A percentile compares a stretch with the other conserved stretches of the same genome.
These are phyloP conservation scores for Lithodes maja DNA, from an alignment of 2,888 invertebrate genomes.

Conservation along the genomic window DNA sequence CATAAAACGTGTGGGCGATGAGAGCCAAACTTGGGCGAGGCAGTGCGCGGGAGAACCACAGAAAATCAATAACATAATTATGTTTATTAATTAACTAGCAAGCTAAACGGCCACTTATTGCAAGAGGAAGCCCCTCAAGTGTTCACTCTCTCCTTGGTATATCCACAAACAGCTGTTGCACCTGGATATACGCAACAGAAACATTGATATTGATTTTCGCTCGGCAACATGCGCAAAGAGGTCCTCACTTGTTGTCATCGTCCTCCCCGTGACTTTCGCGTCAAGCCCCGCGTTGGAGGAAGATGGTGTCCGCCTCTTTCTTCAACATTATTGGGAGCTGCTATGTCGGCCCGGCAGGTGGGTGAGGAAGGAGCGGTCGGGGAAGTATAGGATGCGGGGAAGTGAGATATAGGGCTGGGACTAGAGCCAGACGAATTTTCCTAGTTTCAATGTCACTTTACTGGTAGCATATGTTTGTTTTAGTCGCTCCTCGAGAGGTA, in stretches of 20 bases:
- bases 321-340: constrained; percentile 38
- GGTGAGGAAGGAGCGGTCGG: not conserved
- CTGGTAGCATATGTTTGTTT: not conserved
- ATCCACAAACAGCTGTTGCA: too few species aligned
- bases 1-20: not conserved
- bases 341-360: constrained; percentile 29
- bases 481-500: not conserved
- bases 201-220: not conserved
- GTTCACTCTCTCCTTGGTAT: too few species aligned
- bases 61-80: not conserved
- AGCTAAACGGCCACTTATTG: too few species aligned
- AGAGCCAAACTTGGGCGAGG: not conserved
- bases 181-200: too few species aligned
- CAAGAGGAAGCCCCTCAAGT: too few species aligned
- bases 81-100: not conserved
- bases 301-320: constrained; percentile 41
- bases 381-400: not conserved
- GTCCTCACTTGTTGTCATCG: not conserved
- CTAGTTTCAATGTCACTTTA: not conserved
- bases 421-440: not conserved
- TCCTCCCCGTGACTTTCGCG: constrained; percentile 16
- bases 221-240: constrained; percentile 8
- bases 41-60: not conserved
- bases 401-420: not conserved
- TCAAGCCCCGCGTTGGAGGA: not conserved